Percentiles rank a stretch among this genome's conserved stretches.
These are phyloP conservation scores for Diploptera punctata DNA, from an alignment of 2,888 invertebrate genomes.

Conservation along the genomic window DNA sequence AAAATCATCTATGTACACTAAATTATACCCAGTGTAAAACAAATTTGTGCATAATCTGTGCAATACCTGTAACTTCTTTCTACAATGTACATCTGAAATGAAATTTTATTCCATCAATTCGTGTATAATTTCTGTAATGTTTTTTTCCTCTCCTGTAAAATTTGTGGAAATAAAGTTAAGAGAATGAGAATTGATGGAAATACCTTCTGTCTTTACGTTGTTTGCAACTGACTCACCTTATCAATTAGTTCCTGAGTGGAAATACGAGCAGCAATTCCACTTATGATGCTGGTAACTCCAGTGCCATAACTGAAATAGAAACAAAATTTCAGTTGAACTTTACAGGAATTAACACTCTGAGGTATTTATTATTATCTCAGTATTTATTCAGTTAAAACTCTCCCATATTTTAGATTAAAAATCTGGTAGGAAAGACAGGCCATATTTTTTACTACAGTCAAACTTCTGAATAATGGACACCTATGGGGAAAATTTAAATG, in stretches of 20 bases:
- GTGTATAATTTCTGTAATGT: not conserved
- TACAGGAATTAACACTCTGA: not conserved
- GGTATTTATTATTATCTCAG: not conserved
- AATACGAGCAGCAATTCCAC: constrained; percentile 49
- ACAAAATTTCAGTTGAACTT: not conserved
- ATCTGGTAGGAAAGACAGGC: not conserved
- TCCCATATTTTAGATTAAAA: not conserved
- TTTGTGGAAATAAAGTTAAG: not conserved
- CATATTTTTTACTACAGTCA: not conserved
- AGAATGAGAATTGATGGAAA: not conserved
- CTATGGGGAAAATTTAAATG: too few relatives aligned
- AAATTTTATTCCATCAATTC: not conserved
- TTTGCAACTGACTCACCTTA: constrained; percentile 48
- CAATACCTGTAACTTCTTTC: too few relatives aligned
- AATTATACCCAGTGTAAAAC: too few relatives aligned
- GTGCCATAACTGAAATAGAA: constrained; percentile 57
- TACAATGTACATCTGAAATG: too few relatives aligned
- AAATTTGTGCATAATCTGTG: too few relatives aligned
- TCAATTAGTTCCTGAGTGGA: constrained; percentile 48
- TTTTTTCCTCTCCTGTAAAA: not conserved
- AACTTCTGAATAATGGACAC: too few relatives aligned
- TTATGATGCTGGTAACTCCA: constrained; percentile 55
- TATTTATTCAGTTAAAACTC: not conserved
- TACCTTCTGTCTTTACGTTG: too few relatives aligned
- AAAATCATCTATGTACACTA: too few relatives aligned